Conservation (phyloP, 2,888 invertebrate species). For the Sesamia inferens region DNA sequence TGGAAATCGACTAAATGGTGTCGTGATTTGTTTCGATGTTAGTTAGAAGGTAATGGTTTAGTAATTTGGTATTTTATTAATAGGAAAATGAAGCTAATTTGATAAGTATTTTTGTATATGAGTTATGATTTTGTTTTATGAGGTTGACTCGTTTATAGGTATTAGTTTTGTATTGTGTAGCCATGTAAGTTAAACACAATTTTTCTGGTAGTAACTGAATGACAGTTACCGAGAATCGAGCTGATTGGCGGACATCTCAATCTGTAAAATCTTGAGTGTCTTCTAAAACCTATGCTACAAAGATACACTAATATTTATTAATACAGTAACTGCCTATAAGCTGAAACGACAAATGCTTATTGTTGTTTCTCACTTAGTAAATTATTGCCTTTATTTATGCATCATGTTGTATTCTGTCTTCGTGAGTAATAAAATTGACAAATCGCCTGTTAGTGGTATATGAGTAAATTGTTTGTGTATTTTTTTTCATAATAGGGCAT, state of each 20-base stretch:
- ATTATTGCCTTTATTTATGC: conserved; percentile 58
- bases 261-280: not conserved
- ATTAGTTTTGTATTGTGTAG: not conserved
- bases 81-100: not conserved
- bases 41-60: conserved; percentile 2
- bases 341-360: conserved; percentile 60
- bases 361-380: conserved; percentile 62
- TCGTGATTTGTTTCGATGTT: conserved; percentile 42
- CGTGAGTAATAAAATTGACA: conserved; percentile 58
- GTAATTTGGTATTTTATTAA: not conserved
- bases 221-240: not conserved
- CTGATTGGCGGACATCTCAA: not conserved
- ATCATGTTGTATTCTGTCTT: conserved; percentile 53
- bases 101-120: not conserved
- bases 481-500: no score
- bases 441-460: conserved; percentile 45
- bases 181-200: not conserved
- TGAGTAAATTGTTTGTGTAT: conserved; percentile 4
- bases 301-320: conserved; percentile 29
- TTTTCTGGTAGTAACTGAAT: not conserved
- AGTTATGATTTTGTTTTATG: not conserved
- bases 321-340: conserved; percentile 58
- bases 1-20: conserved; percentile 46
- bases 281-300: not conserved
- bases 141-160: no score